phyloP scores from a whole-genome alignment of 2,797 vertebrate genomes.

The Lutjanus campechanus region DNA sequence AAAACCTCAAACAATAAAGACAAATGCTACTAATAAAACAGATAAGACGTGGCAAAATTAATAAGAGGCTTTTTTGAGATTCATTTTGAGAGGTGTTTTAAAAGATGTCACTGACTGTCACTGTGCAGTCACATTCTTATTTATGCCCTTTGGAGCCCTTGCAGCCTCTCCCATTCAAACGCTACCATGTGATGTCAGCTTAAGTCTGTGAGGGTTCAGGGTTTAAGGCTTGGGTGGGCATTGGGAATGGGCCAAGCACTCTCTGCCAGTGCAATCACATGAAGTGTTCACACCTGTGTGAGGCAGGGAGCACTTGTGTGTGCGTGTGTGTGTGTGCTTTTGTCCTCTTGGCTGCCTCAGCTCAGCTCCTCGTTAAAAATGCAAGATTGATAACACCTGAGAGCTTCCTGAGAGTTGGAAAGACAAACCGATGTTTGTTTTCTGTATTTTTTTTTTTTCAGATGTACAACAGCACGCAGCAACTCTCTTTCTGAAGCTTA shows the following conservation, averaged over 20 bases:
- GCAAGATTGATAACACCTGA: constrained; percentile 31
- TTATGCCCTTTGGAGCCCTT: too few relatives aligned
- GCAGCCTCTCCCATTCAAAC: too few relatives aligned
- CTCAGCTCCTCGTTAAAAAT: constrained; percentile 5
- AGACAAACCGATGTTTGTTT: background rate
- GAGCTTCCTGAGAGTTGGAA: background rate
- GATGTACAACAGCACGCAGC: background rate
- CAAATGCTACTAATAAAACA: too few relatives aligned
- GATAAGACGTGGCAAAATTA: too few relatives aligned
- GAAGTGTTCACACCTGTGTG: constrained; percentile 39
- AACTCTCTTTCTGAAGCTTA: background rate
- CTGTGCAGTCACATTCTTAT: too few relatives aligned
- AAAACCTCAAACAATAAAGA: too few relatives aligned
- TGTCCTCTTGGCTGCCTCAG: background rate
- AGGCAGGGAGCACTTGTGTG: background rate
- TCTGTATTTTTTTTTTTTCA: background rate
- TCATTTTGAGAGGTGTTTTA: too few relatives aligned
- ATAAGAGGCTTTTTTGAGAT: too few relatives aligned
- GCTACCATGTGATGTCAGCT: too few relatives aligned
- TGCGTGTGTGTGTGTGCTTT: background rate
- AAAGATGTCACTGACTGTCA: too few relatives aligned
- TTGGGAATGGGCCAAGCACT: background rate
- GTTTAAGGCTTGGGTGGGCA: too few relatives aligned
- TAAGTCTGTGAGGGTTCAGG: too few relatives aligned
- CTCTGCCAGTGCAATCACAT: constrained; percentile 20